Base-by-base conservation (phyloP, 2,797 vertebrate species). In the Choloepus didactylus region DNA sequence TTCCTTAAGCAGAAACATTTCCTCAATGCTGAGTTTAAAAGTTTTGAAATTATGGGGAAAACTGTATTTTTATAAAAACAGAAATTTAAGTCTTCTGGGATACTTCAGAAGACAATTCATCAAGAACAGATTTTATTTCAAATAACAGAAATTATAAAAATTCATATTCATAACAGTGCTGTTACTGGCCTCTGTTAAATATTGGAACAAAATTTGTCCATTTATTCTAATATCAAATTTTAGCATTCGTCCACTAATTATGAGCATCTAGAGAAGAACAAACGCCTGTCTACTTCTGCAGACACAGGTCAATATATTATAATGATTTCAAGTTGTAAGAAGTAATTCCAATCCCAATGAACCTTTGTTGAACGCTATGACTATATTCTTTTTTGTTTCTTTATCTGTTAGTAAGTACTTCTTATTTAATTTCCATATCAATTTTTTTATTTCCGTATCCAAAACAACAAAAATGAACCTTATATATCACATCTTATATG, bases 291-390 rank as follows among this genome's bases (percentile, higher is more conserved):
- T 95, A 93, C 87, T 96, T 97, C 96, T 96, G 56, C 87, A 97
- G 88, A 96, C 31, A 80, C 75, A 97, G 96, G 82, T 96, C 94
- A 97, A 97, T 62, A 93, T 90, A 97, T 94, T 92, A 97, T 96
- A 98, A 97, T 97, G 97, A 98, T 94, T 98, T 98, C 96, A 98
- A 97, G 94, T 96, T 97, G 67, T 95, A 4, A 38, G 93, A 98
- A 98, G 96, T 64, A 67, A 97, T 93, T 97, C 80, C 49, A 82
- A 97, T 95, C 18, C 95, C 95, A 95, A 60, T 96, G 79, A 11
- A 92, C 88, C 82, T 97, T 25, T 96, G 69, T 19, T 96, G 69
- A 97, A 95, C 89, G 41, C 21, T 86, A 90, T 70, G 92, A 95
- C 25, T 94, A 3, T 38, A 82, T 86, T 76, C 95, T 97, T 96